Conservation (phyloP, 2,888 invertebrate species). For the Platerodrilus igneus region DNA sequence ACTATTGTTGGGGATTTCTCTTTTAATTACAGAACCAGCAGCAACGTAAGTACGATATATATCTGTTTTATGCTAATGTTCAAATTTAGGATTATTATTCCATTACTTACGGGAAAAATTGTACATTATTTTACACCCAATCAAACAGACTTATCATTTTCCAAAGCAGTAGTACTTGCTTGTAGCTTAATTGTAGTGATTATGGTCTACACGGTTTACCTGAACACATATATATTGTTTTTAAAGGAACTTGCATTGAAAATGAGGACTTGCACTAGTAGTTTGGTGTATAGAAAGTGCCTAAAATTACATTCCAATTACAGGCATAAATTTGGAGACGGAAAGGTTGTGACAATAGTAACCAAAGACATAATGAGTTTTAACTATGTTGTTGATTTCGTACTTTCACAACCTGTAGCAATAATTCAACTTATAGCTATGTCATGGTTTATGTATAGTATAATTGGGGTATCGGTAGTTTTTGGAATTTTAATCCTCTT, state of each 20-base stretch:
- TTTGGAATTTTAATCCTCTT: constrained; percentile 1
- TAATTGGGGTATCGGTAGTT: constrained; percentile 8
- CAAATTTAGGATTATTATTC: constrained; percentile 58
- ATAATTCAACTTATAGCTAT: constrained; percentile 69
- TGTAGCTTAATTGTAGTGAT: constrained; percentile 58
- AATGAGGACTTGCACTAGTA: constrained; percentile 64
- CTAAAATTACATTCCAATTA: constrained; percentile 71
- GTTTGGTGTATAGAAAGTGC: constrained; percentile 68
- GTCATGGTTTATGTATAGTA: constrained; percentile 59
- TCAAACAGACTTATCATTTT: constrained; percentile 45
- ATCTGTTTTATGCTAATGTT: neutral
- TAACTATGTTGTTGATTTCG: constrained; percentile 72
- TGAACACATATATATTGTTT: constrained; percentile 71
- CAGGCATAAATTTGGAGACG: constrained; percentile 74
- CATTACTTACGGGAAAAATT: constrained; percentile 60
- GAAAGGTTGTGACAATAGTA: constrained; percentile 47
- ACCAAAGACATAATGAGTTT: constrained; percentile 84
- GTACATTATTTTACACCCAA: constrained; percentile 62
- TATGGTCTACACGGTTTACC: constrained; percentile 54
- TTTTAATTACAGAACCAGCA: constrained; percentile 15
- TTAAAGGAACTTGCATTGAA: constrained; percentile 67
- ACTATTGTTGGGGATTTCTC: constrained; percentile 12
- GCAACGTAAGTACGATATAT: constrained; percentile 21
- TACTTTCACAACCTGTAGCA: constrained; percentile 75
- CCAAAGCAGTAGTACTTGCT: constrained; percentile 65